Evolutionary conservation across 2,888 invertebrate species (phyloP).

Genomic region (Limnephilus lunatus): DNA sequence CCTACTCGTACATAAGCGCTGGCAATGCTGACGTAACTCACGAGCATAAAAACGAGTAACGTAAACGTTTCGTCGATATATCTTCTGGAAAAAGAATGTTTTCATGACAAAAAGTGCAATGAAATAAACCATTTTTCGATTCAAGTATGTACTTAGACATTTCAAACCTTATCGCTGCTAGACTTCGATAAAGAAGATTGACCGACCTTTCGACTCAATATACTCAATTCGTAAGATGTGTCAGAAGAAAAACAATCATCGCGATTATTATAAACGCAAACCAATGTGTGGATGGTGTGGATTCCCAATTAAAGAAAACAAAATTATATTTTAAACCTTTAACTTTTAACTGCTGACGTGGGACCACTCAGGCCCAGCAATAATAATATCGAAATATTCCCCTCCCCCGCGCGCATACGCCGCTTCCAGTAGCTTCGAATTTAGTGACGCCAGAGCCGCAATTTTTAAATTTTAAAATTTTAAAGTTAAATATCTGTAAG

Average conservation of each 20-base stretch:
- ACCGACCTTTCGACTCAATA: neutral
- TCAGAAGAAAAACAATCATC: neutral
- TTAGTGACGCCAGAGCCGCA: too few species aligned
- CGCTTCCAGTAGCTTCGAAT: too few species aligned
- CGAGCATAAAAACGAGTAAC: neutral
- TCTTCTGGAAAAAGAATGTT: neutral
- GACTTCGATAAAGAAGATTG: neutral
- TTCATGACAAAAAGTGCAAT: neutral
- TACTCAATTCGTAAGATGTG: neutral
- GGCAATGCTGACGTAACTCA: neutral
- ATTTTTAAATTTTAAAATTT: too few species aligned
- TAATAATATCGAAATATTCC: too few species aligned
- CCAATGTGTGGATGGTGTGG: too few species aligned
- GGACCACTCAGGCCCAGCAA: too few species aligned
- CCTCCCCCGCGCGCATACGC: too few species aligned
- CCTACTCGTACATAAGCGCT: neutral
- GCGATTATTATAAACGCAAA: neutral
- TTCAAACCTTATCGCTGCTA: neutral
- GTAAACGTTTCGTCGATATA: neutral
- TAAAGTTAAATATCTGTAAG: too few species aligned
- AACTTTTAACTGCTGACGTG: too few species aligned
- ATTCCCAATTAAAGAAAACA: neutral
- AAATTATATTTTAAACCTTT: neutral
- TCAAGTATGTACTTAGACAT: neutral
- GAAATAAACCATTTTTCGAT: neutral